These are phyloP conservation scores for Stichodactyla mertensii DNA, from an alignment of 64 coral and sea anemone genomes.

Conservation along the genomic window DNA sequence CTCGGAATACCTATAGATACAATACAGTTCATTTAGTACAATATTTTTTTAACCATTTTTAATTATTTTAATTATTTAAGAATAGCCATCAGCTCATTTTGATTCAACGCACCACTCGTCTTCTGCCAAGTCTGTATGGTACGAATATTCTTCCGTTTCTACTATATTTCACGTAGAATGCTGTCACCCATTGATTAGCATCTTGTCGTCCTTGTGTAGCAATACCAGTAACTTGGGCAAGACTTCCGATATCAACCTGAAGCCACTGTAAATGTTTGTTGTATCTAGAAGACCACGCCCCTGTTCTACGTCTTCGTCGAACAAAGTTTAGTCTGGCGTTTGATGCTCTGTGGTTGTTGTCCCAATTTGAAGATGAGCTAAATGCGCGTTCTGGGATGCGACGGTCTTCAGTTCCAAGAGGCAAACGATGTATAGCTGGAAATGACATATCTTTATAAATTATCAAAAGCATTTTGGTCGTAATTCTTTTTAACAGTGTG, in stretches of 20 bases:
- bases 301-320: no score
- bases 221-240: background rate
- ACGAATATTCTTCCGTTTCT: background rate
- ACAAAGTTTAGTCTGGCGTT: constrained; percentile 5
- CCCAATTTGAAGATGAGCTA: constrained; percentile 56
- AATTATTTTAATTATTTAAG: no score
- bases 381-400: constrained; percentile 38
- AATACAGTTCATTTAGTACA: no score
- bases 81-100: no score
- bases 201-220: background rate
- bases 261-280: no score
- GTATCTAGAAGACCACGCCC: no score
- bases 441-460: no score
- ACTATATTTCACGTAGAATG: background rate
- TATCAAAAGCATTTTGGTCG: no score
- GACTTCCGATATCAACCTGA: no score
- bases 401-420: constrained; percentile 46
- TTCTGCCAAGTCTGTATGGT: background rate
- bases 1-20: constrained; percentile 19
- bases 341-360: constrained; percentile 39
- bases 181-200: background rate
- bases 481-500: no score
- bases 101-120: background rate
- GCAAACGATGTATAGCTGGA: background rate
- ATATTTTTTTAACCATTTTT: no score